Conservation (phyloP, 2,113 vertebrate species). For the Alligator sinensis region DNA sequence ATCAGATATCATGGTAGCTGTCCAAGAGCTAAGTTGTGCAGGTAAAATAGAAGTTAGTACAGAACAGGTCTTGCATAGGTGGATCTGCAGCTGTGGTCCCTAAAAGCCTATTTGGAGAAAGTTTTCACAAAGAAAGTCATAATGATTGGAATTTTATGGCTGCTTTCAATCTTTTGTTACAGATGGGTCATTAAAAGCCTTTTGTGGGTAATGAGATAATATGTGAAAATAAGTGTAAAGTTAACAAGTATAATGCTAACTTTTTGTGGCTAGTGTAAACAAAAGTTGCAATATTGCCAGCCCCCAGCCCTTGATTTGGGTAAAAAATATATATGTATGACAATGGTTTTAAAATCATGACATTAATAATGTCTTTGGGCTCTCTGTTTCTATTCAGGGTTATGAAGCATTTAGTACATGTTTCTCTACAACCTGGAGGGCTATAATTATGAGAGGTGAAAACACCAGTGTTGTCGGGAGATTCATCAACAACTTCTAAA, state of each 20-base stretch:
- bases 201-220: not conserved
- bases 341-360: not conserved
- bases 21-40: not conserved
- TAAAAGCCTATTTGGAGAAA: not conserved
- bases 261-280: not conserved
- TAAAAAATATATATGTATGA: not conserved
- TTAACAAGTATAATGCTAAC: not conserved
- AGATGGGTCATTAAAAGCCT: not conserved
- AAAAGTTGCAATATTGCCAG: not conserved
- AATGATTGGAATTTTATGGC: not conserved
- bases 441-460: not conserved
- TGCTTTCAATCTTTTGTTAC: not conserved
- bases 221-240: not conserved
- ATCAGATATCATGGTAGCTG: not conserved
- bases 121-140: not conserved
- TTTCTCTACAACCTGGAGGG: not conserved
- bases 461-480: not conserved
- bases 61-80: not conserved
- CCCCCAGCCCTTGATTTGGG: not conserved
- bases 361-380: not conserved
- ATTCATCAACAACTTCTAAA: not conserved
- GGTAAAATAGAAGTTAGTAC: not conserved
- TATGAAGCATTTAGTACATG: not conserved
- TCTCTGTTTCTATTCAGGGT: not conserved
- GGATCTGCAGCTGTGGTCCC: rapidly evolving